Evolutionary conservation across 2,888 invertebrate genomes (phyloP).

Genomic region (Ichneumoninae sp.): DNA sequence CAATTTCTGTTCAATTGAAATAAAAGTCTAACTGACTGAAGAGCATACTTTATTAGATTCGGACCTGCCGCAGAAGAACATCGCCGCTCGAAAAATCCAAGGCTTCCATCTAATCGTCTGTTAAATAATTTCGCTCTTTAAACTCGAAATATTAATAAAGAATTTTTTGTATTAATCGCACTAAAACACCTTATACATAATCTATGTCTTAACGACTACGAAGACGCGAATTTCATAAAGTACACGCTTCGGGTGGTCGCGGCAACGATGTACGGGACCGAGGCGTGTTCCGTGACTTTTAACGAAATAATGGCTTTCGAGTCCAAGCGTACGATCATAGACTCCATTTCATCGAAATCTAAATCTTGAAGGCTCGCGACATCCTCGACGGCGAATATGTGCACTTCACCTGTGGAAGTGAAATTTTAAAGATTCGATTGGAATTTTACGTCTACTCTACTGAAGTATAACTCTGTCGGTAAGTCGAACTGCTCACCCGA

Average conservation of each 20-base stretch:
- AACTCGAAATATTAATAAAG: too few species aligned
- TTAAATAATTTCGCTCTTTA: too few species aligned
- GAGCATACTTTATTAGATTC: too few species aligned
- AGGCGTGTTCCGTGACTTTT: constrained; percentile 72
- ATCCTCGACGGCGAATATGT: constrained; percentile 71
- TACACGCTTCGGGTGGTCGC: constrained; percentile 70
- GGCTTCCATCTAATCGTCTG: too few species aligned
- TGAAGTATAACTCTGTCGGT: not conserved
- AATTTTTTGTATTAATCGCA: too few species aligned
- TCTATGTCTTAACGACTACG: not conserved
- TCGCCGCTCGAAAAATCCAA: too few species aligned
- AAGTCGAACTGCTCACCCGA: constrained; percentile 70
- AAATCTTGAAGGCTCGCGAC: constrained; percentile 66
- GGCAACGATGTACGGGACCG: constrained; percentile 72
- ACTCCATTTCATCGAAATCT: constrained; percentile 70
- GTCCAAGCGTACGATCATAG: constrained; percentile 68
- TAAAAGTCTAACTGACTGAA: too few species aligned
- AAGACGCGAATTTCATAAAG: constrained; percentile 67
- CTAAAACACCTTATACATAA: too few species aligned
- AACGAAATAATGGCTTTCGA: constrained; percentile 73
- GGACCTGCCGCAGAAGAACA: too few species aligned
- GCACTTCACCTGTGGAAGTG: constrained; percentile 72
- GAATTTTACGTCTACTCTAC: not conserved
- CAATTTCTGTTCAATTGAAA: too few species aligned
- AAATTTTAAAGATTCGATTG: constrained; percentile 23